Evolutionary conservation across 2,113 vertebrate genomes (phyloP).

Genomic region (Chaetops frenatus): DNA sequence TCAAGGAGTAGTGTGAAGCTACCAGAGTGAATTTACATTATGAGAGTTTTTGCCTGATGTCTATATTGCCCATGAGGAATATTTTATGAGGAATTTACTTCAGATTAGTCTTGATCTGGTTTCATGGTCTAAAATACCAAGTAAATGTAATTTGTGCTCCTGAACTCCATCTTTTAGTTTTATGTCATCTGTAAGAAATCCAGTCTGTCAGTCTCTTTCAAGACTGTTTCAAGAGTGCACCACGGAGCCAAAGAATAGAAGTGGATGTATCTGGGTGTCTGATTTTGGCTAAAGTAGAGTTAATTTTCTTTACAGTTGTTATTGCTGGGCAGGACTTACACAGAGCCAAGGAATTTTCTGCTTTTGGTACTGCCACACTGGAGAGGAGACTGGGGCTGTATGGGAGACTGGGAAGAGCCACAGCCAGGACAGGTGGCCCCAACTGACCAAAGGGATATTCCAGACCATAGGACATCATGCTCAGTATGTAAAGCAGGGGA

Average conservation of each 20-base stretch:
- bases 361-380: not conserved
- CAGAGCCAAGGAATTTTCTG: not conserved
- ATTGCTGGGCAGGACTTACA: not conserved
- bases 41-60: not conserved
- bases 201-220: not conserved
- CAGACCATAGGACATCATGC: not conserved
- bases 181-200: not conserved
- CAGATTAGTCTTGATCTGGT: not conserved
- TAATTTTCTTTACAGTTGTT: not conserved
- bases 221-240: not conserved
- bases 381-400: not conserved
- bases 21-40: not conserved
- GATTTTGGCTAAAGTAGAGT: not conserved
- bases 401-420: not conserved
- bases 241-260: not conserved
- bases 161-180: not conserved
- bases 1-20: not conserved
- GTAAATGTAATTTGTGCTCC: not conserved
- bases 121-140: not conserved
- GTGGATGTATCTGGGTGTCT: not conserved
- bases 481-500: too few species aligned
- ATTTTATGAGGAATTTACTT: not conserved
- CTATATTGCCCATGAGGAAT: not conserved
- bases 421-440: not conserved
- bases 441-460: not conserved